Conservation (phyloP, 1,140 invertebrate species). For the Drosophila mayri region DNA sequence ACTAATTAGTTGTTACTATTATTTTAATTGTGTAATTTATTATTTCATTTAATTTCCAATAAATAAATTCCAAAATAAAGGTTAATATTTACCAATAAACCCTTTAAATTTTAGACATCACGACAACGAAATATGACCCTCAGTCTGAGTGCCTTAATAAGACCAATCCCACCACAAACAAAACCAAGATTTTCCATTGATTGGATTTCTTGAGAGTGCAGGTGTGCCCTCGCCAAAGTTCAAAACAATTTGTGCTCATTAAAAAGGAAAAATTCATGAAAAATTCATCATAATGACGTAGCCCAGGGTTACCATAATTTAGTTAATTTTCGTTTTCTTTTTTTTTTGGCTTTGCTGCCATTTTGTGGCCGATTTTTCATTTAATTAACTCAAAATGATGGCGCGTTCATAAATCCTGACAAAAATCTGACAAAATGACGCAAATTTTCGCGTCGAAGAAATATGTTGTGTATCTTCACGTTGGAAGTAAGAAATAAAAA, state of each 20-base stretch:
- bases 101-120: background rate
- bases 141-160: background rate
- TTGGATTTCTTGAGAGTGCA: slow-evolving; percentile 26
- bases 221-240: slow-evolving; percentile 64
- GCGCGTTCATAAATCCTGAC: slow-evolving; percentile 72
- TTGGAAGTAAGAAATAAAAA: slow-evolving; percentile 78
- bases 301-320: slow-evolving; percentile 75
- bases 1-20: background rate
- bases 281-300: slow-evolving; percentile 65
- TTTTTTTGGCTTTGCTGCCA: slow-evolving; percentile 18
- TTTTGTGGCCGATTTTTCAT: slow-evolving; percentile 40
- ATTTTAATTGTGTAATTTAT: background rate
- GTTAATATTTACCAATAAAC: background rate
- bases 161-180: slow-evolving; percentile 12
- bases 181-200: slow-evolving; percentile 26
- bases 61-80: background rate
- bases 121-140: background rate
- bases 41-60: too few species aligned
- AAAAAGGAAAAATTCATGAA: slow-evolving; percentile 65
- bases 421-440: slow-evolving; percentile 75
- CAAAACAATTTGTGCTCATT: slow-evolving; percentile 75
- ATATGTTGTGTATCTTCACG: slow-evolving; percentile 64
- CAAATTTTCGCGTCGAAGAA: slow-evolving; percentile 63
- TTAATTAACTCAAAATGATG: slow-evolving; percentile 73
- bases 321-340: slow-evolving; percentile 64